These are phyloP conservation scores for Mamestra configurata DNA, from an alignment of 1,140 invertebrate species.

Conservation along the genomic window DNA sequence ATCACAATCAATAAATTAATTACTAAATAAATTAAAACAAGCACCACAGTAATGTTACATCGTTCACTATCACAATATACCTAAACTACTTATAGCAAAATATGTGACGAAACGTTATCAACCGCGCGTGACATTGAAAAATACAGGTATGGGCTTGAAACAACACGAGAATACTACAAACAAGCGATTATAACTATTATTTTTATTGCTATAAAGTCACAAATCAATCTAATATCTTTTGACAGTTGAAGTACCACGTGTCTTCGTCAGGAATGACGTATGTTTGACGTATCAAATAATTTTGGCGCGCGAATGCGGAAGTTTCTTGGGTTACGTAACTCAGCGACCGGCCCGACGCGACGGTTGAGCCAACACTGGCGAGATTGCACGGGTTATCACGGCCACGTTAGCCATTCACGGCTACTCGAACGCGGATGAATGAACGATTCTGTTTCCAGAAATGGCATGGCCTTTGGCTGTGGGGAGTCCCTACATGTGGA, in stretches of 20 bases:
- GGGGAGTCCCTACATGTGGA: not conserved
- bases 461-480: not conserved
- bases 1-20: slow-evolving; percentile 31
- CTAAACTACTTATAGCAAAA: not conserved
- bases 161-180: not conserved
- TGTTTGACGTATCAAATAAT: slow-evolving; percentile 3
- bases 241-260: slow-evolving; percentile 26
- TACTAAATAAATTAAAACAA: slow-evolving; percentile 15
- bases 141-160: not conserved
- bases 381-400: slow-evolving; percentile 5
- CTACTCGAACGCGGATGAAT: slow-evolving; percentile 8
- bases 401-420: not conserved
- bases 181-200: not conserved
- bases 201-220: not conserved
- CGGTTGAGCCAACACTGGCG: slow-evolving; percentile 24
- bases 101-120: slow-evolving; percentile 5
- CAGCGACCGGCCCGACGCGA: slow-evolving; percentile 21
- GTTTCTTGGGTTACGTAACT: not conserved
- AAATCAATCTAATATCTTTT: not conserved
- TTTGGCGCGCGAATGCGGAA: slow-evolving; percentile 42
- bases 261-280: slow-evolving; percentile 6
- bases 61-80: not conserved
- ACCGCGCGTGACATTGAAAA: slow-evolving; percentile 30
- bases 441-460: slow-evolving; percentile 19
- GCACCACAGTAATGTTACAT: slow-evolving; percentile 14